Base-by-base conservation (phyloP, 2,113 vertebrate species). In the Campylomormyrus numenius region DNA sequence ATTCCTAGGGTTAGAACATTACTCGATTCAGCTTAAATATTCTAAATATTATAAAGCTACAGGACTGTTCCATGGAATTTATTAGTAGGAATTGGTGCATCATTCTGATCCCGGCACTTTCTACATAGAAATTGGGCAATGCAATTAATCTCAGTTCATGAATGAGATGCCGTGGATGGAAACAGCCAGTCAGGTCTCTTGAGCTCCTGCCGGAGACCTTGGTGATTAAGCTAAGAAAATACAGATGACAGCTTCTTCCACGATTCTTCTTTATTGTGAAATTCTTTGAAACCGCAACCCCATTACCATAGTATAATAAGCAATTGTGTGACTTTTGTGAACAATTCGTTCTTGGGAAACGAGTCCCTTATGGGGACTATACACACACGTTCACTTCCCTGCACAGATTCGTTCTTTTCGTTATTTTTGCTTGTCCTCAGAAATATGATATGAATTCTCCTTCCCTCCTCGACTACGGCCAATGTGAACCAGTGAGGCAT, bases 81-180 rank as follows among this genome's bases (percentile, higher is more conserved):
- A 84, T 84, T 24, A 42, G 7, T 84, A 46, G 77, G 17, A 52
- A 3, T 24, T n/a, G 91, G 91, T 93, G 91, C 50, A 92, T 93
- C 89, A 90, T 89, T 91, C 89, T 91, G 91, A 62, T 90, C 90
- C 89, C 90, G 90, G 83, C 89, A 90, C 90, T 93, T 93, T 90
- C 74, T 93, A 92, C 92, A 92, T 92, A 92, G 88, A 27, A 80
- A 90, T 0, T 39, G 89, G 89, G 74, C 84, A 6, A 31, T 52
- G 91, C 90, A 11, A 87, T 85, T 89, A 88, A 87, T 92, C 35
- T 89, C 89, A 89, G 91, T 89, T 92, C 91, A 84, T 89, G 85
- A 91, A 91, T 92, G 86, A 39, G 53, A 89, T 77, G 87, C 53
- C 8, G 5, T 89, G n/a, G 58, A 66, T 66, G 58, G n/a, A 27